Base-by-base conservation (phyloP, 2,797 vertebrate genomes). In the Mus minutoides region DNA sequence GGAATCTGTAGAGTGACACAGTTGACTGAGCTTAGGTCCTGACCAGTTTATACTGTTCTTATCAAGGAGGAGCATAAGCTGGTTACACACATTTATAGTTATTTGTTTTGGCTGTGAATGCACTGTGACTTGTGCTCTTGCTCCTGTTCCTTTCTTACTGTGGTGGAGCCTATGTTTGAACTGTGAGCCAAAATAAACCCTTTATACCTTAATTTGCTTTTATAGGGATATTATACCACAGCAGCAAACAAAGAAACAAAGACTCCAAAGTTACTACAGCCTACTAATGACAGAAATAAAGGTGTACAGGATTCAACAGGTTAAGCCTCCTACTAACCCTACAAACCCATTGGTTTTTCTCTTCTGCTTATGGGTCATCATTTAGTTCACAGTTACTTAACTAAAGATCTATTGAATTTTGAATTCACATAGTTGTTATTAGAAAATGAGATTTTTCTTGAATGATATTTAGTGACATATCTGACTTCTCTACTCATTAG, bases 381-480 rank as follows among this genome's bases (percentile, higher is more conserved):
- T 95, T 94, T 73, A 89, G 71, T 31, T 95, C 10, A 54, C 9
- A 8, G 24, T 73, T 71, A 34, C 67, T 93, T 75, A 86, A 90
- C 58, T 77, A 24, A 1, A n/a, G 46, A 16, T 67, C 16, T 84
- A 22, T 54, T 60, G 54, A 84, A 49, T 80, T 82, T 82, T 90
- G 78, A 7, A 19, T 31, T 40, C 24, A 58, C 40, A 75, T 69
- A 56, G 24, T 79, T 93, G 43, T 71, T 83, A 24, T 80, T 29
- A 22, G 73, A 21, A 95, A 46, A 79, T 90, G 69, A 40, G 29
- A n/a, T 94, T 49, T 93, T 40, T 60, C 64, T 94, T 93, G 94
- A 52, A 86, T 73, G 40, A 71, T 88, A 10, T 84, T 96, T 88
- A 85, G 34, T 67, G 54, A 60, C 17, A 37, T 80, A 34, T 19